These are phyloP conservation scores for Vulpes ferrilata DNA, from an alignment of 2,113 vertebrate genomes.

Conservation along the genomic window DNA sequence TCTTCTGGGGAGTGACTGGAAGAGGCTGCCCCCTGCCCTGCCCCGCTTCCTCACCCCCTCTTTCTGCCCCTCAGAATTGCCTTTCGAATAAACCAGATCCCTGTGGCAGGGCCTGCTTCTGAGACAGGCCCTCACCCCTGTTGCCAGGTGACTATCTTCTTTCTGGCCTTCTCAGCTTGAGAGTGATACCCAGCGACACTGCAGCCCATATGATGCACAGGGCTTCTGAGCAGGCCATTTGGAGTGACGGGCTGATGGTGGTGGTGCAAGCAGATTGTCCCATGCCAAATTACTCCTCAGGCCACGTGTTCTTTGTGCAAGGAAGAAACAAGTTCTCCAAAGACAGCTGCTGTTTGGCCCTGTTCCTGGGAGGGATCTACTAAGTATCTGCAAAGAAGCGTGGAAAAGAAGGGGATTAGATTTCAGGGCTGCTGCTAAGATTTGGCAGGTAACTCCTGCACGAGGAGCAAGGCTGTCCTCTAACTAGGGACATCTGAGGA, in stretches of 20 bases:
- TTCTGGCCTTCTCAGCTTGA: background rate
- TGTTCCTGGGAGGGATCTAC: background rate
- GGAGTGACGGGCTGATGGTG: background rate
- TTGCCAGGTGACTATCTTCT: background rate
- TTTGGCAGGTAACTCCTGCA: background rate
- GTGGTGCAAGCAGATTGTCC: background rate
- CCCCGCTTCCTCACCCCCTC: background rate
- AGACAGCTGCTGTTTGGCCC: background rate
- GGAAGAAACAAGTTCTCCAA: background rate
- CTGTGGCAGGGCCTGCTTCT: background rate
- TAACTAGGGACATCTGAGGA: background rate
- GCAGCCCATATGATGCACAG: background rate
- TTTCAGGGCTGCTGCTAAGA: background rate
- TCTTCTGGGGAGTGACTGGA: too few relatives aligned
- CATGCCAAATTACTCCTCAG: background rate
- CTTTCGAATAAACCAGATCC: background rate
- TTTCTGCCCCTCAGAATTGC: background rate
- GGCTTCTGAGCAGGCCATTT: background rate
- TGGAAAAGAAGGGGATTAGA: background rate
- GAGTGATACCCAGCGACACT: background rate
- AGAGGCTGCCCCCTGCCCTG: background rate
- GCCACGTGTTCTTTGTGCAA: background rate
- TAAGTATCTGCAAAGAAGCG: background rate
- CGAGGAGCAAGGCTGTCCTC: background rate
- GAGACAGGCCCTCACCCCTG: background rate